Evolutionary conservation across 2,888 invertebrate genomes (phyloP).

Genomic region (Scaptodrosophila latifasciaeformis): DNA sequence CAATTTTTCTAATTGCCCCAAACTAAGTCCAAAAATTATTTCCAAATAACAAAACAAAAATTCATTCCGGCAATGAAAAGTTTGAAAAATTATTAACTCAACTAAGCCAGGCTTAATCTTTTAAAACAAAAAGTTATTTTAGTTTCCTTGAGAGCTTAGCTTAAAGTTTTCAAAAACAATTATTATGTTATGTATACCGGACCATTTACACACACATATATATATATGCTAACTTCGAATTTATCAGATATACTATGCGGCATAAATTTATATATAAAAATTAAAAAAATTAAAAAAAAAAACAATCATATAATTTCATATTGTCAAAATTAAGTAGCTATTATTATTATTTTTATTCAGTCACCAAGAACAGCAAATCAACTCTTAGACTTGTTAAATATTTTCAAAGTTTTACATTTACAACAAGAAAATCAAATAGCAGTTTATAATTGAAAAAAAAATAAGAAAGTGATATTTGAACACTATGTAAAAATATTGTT

Average conservation of each 20-base stretch:
- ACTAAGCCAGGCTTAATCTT: slow-evolving; percentile 52
- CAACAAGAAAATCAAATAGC: slow-evolving; percentile 27
- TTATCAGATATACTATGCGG: slow-evolving; percentile 38
- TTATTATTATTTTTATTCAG: slow-evolving; percentile 29
- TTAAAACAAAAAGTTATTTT: slow-evolving; percentile 36
- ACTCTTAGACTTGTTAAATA: slow-evolving; percentile 47
- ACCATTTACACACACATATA: slow-evolving; percentile 40
- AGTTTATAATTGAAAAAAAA: slow-evolving; percentile 5
- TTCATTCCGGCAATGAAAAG: slow-evolving; percentile 67
- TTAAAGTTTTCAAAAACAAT: slow-evolving; percentile 45
- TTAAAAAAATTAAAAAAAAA: not conserved
- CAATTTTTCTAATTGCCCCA: slow-evolving; percentile 23
- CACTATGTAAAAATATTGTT: slow-evolving; percentile 63
- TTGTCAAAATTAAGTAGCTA: slow-evolving; percentile 11
- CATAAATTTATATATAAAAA: slow-evolving; percentile 22
- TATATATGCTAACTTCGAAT: slow-evolving; percentile 55
- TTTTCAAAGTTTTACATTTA: slow-evolving; percentile 51
- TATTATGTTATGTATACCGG: slow-evolving; percentile 48
- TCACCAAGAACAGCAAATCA: slow-evolving; percentile 28
- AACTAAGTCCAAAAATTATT: slow-evolving; percentile 26
- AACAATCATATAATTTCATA: slow-evolving; percentile 10
- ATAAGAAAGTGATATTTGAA: slow-evolving; percentile 62
- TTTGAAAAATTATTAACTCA: slow-evolving; percentile 14
- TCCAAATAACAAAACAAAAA: slow-evolving; percentile 19
- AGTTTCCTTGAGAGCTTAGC: slow-evolving; percentile 61